Evolutionary conservation across 1,140 invertebrate species (phyloP).

Genomic region (Bombus sylvicola): DNA sequence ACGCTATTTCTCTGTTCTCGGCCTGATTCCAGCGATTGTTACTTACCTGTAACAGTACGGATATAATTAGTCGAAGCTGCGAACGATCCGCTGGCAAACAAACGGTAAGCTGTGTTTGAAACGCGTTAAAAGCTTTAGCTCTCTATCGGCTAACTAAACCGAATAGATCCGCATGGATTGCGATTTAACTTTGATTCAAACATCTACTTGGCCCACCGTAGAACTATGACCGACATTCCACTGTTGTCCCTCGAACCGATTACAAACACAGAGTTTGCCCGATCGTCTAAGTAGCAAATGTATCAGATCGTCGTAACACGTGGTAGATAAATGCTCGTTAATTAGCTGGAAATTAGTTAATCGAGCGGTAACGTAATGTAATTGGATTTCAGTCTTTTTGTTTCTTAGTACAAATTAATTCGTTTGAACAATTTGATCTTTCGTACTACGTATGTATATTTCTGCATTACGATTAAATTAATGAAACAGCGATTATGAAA

Average conservation of each 20-base stretch:
- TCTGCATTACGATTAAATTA: neutral
- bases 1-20: neutral
- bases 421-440: neutral
- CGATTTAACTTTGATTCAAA: neutral
- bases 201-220: no score
- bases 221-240: neutral
- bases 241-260: neutral
- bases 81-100: neutral
- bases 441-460: neutral
- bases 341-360: neutral
- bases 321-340: no score
- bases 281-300: neutral
- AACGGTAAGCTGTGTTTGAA: neutral
- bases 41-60: neutral
- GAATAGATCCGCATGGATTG: neutral
- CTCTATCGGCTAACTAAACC: no score
- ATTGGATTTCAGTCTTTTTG: no score
- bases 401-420: neutral
- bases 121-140: neutral
- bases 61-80: neutral
- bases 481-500: no score
- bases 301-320: neutral
- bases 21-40: no score
- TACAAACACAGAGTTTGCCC: neutral
- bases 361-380: accelerated